Evolutionary conservation across 2,888 invertebrate species (phyloP).

Genomic region (Athripsodes cinereus): DNA sequence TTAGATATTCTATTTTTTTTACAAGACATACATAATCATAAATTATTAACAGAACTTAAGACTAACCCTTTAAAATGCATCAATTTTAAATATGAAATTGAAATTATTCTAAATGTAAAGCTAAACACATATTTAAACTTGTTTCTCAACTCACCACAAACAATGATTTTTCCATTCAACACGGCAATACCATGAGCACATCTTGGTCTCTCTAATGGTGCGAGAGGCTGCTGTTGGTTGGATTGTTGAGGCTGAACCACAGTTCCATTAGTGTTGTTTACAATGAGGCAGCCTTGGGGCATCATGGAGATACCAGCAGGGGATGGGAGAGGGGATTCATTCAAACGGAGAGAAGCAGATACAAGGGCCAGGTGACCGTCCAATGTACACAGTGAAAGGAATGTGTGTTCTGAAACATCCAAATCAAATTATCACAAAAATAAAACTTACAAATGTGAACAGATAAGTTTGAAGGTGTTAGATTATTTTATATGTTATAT

Average conservation of each 20-base stretch:
- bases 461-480: too few species aligned
- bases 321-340: constrained; percentile 34
- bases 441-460: too few species aligned
- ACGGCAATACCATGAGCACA: constrained; percentile 73
- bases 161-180: constrained; percentile 63
- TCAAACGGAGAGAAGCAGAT: constrained; percentile 53
- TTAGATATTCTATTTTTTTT: too few species aligned
- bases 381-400: constrained; percentile 58
- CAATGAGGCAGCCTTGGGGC: not conserved
- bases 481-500: too few species aligned
- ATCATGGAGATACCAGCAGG: constrained; percentile 13
- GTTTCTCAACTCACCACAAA: constrained; percentile 64
- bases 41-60: too few species aligned
- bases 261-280: not conserved
- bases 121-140: too few species aligned
- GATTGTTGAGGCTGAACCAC: not conserved
- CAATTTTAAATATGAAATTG: too few species aligned
- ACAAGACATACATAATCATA: too few species aligned
- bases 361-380: constrained; percentile 56
- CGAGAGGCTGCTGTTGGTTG: constrained; percentile 44
- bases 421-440: too few species aligned
- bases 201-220: constrained; percentile 60
- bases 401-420: constrained; percentile 47
- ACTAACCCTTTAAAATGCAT: too few species aligned
- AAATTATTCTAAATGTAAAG: too few species aligned